phyloP scores from a whole-genome alignment of 2,797 vertebrate genomes.

The Lycodopsis pacificus region DNA sequence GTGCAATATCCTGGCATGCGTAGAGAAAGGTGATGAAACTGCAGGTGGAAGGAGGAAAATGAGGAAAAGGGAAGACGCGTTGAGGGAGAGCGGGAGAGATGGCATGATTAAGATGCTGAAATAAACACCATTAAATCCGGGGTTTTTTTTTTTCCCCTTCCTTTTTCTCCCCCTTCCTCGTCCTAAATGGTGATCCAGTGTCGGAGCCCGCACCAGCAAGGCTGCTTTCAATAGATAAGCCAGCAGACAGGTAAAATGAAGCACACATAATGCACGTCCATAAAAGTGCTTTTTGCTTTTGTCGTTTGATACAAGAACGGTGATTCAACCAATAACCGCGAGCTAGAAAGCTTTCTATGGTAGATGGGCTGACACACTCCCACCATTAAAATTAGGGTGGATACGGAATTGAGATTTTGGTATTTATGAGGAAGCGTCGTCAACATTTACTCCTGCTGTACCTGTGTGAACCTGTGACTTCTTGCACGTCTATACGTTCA shows the following conservation, averaged over 20 bases:
- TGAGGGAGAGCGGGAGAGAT: slow-evolving; percentile 50
- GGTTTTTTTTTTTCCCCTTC: background rate
- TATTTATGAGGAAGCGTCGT: slow-evolving; percentile 26
- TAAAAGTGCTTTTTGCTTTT: slow-evolving; percentile 64
- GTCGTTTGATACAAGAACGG: slow-evolving; percentile 48
- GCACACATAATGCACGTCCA: slow-evolving; percentile 64
- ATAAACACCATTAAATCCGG: slow-evolving; percentile 71
- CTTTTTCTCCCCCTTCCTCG: background rate
- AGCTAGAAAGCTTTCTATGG: slow-evolving; percentile 28
- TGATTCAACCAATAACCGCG: slow-evolving; percentile 45
- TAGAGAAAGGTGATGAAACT: slow-evolving; percentile 48
- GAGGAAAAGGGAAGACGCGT: slow-evolving; percentile 25
- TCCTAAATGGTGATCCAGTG: slow-evolving; percentile 72
- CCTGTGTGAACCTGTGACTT: background rate
- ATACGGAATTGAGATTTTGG: slow-evolving; percentile 23
- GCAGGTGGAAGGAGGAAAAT: slow-evolving; percentile 58
- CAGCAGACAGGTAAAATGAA: slow-evolving; percentile 73
- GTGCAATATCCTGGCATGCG: slow-evolving; percentile 24
- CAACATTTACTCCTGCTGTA: slow-evolving; percentile 11
- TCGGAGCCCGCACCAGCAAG: slow-evolving; percentile 54
- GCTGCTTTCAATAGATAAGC: slow-evolving; percentile 73
- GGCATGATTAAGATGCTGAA: slow-evolving; percentile 71
- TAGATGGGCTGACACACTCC: slow-evolving; percentile 37
- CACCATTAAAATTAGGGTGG: slow-evolving; percentile 51
- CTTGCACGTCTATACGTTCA: background rate